Evolutionary conservation across 2,797 vertebrate species (phyloP).

Genomic region (Macropodus opercularis): DNA sequence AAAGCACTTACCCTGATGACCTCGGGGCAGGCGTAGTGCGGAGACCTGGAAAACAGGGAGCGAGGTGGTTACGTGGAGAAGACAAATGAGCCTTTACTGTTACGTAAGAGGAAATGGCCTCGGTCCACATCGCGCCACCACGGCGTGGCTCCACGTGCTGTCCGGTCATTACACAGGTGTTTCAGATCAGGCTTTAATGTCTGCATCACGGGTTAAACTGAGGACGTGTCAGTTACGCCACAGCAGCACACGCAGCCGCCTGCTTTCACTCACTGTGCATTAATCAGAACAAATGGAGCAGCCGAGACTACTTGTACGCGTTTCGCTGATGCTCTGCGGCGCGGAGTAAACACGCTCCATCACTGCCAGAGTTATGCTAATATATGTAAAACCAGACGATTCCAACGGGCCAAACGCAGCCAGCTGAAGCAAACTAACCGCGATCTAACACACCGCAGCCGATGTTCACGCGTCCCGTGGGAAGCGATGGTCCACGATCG

Average conservation of each 20-base stretch:
- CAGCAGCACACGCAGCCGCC: neutral
- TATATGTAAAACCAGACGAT: constrained; percentile 34
- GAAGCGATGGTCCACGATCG: neutral
- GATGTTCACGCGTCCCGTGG: constrained; percentile 9
- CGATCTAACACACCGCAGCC: constrained; percentile 37
- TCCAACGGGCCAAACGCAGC: constrained; percentile 33
- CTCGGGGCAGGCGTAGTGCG: constrained; percentile 86
- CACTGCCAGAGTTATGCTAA: constrained; percentile 53
- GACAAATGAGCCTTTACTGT: neutral
- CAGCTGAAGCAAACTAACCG: constrained; percentile 33
- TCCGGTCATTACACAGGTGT: too few species aligned
- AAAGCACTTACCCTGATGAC: constrained; percentile 83
- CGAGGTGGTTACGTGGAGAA: constrained; percentile 24
- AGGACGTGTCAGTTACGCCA: too few species aligned
- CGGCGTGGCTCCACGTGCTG: neutral
- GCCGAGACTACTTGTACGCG: constrained; percentile 13
- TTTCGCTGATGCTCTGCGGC: neutral
- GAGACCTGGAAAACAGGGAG: constrained; percentile 76
- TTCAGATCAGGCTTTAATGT: too few species aligned
- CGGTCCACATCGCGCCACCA: constrained; percentile 5
- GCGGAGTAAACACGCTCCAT: constrained; percentile 52
- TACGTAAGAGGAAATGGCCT: constrained; percentile 25
- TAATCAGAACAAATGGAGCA: constrained; percentile 27
- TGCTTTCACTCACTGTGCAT: constrained; percentile 7
- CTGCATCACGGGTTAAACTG: too few species aligned